Percentiles rank a stretch among this genome's conserved stretches.
These are phyloP conservation scores for Myiopsitta monachus DNA, from an alignment of 2,113 vertebrate species.

Conservation along the genomic window DNA sequence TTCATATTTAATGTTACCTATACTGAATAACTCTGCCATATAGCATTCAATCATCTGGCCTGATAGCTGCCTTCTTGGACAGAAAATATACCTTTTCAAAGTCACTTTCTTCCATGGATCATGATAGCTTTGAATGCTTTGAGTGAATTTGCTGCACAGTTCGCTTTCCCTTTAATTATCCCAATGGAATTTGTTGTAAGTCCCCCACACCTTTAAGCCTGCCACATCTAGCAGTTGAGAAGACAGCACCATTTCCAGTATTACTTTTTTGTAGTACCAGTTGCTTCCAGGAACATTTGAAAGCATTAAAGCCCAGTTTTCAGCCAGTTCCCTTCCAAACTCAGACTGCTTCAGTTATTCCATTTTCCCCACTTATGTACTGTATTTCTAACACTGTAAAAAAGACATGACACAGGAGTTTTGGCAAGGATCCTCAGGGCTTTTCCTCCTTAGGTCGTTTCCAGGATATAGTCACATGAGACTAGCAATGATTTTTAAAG, in stretches of 20 bases:
- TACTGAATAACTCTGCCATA: neutral
- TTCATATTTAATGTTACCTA: neutral
- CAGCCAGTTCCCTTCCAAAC: conserved; percentile 6
- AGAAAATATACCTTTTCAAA: neutral
- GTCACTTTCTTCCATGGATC: neutral
- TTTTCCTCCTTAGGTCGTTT: conserved; percentile 48
- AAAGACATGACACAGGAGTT: neutral
- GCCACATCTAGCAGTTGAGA: neutral
- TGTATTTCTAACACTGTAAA: conserved; percentile 34
- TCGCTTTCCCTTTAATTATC: neutral
- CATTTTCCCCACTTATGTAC: conserved; percentile 5
- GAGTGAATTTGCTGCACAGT: neutral
- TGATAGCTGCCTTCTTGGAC: neutral
- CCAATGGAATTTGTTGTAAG: neutral
- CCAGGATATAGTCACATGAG: neutral
- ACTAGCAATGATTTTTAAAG: neutral
- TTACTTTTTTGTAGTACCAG: neutral
- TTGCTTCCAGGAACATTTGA: conserved; percentile 56
- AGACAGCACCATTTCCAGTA: neutral
- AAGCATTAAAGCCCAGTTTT: conserved; percentile 4
- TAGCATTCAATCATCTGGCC: neutral
- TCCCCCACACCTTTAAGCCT: neutral
- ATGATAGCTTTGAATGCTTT: neutral
- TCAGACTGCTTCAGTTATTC: conserved; percentile 6
- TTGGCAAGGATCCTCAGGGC: conserved; percentile 10